Evolutionary conservation across 2,888 invertebrate species (phyloP).

Genomic region (Nymphalis urticae): DNA sequence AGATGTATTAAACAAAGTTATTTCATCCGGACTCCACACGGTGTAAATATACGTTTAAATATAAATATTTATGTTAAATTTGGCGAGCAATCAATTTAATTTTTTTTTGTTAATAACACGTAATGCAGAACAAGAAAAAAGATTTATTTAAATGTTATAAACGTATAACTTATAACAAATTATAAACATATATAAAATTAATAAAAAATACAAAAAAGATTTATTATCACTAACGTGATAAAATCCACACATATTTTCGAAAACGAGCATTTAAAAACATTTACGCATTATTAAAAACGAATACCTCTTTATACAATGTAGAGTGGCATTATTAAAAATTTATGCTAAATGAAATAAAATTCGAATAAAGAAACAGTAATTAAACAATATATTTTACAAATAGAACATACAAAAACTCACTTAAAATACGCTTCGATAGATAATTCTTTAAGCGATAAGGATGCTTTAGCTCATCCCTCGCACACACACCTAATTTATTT

Average conservation of each 20-base stretch:
- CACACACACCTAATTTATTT: not conserved
- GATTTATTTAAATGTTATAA: no score
- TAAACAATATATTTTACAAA: not conserved
- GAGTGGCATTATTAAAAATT: not conserved
- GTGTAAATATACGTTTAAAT: not conserved
- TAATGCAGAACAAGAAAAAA: no score
- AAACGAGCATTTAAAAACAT: slow-evolving; percentile 2
- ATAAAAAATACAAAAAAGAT: not conserved
- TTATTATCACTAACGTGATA: not conserved
- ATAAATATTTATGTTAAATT: no score
- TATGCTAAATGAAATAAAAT: not conserved
- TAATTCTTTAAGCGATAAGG: not conserved
- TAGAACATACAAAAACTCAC: not conserved
- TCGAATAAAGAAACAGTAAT: not conserved
- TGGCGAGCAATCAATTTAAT: no score
- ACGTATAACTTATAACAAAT: not conserved
- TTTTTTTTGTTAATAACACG: no score
- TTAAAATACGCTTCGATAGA: not conserved
- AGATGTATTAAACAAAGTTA: slow-evolving; percentile 28
- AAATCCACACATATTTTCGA: slow-evolving; percentile 9
- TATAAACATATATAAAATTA: not conserved
- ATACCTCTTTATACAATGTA: not conserved
- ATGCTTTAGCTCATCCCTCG: not conserved
- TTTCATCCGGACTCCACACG: slow-evolving; percentile 32
- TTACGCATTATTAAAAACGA: not conserved